Evolutionary conservation across 2,888 invertebrate species (phyloP), one percentile per base, ranked within the genome.

Genomic region (Chrysopilus asiliformis): DNA sequence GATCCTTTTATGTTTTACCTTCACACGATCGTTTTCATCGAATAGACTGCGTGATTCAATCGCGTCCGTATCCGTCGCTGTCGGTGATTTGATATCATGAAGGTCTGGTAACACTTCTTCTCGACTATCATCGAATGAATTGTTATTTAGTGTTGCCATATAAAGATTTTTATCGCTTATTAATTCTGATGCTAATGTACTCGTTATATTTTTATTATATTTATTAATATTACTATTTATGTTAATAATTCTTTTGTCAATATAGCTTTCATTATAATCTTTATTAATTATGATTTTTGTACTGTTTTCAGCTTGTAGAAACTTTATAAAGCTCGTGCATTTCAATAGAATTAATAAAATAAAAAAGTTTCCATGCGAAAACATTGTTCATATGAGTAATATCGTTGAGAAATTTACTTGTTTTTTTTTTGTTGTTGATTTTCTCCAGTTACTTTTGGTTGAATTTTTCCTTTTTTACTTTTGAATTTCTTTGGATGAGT

Each of bases 311-410:
- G 49, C 46, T 36, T 46, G 46, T 43, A 44, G 41, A 38, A 45
- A 44, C 34, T 44, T 39, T 30, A 46, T 45, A 32, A 47, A 44
- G 39, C 42, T 47, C 39, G 39, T 44, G 32, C 45, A 44, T 37
- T 49, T 45, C 34, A 49, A 42, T 40, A 50, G 42, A 45, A 48
- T 45, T 38, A 50, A 43, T 42, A 46, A 47, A 44, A 48, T 45
- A 39, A 49, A 44, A 46, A 48, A 39, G 43, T 50, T 48, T 45
- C 47, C 49, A 48, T 48, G 45, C 45, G 50, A 45, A 46, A 46
- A 47, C 50, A 50, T 50, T 47, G 46, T 47, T 45, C 22, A n/a
- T n/a, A n/a, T n/a, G n/a, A n/a, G n/a, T n/a, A n/a, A n/a, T n/a
- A n/a, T n/a, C n/a, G n/a, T n/a, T n/a, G n/a, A n/a, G n/a, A n/a